Percentiles rank a stretch among this genome's conserved stretches.
These are phyloP conservation scores for Nephila pilipes DNA, from an alignment of 1,140 invertebrate species.

Conservation along the genomic window DNA sequence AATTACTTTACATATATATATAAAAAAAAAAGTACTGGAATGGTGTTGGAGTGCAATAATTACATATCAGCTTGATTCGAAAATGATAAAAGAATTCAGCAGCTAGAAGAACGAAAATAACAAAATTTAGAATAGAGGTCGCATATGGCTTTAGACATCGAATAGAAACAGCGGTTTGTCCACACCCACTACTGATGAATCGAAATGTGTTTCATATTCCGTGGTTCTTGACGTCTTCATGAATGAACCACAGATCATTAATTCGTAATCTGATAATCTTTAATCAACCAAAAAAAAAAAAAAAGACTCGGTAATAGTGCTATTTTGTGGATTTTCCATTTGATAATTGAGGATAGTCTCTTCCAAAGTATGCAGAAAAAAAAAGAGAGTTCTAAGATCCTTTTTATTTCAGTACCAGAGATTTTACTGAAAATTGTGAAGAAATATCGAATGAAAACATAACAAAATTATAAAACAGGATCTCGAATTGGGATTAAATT, in stretches of 20 bases:
- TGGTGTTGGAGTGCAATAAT: not conserved
- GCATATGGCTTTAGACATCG: not conserved
- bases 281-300: not conserved
- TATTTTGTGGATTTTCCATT: not conserved
- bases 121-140: not conserved
- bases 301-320: not conserved
- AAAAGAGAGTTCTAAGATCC: not conserved
- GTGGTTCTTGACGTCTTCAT: not conserved
- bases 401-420: no score
- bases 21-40: not conserved
- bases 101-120: not conserved
- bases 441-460: no score
- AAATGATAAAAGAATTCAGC: not conserved
- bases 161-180: not conserved
- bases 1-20: not conserved
- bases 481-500: no score
- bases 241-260: not conserved
- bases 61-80: not conserved
- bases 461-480: no score
- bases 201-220: not conserved
- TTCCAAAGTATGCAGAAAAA: not conserved
- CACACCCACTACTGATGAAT: not conserved
- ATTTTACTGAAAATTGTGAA: no score
- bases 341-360: not conserved
- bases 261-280: not conserved